Evolutionary conservation across 2,888 invertebrate genomes (phyloP).

Genomic region (Octonoba sinensis): DNA sequence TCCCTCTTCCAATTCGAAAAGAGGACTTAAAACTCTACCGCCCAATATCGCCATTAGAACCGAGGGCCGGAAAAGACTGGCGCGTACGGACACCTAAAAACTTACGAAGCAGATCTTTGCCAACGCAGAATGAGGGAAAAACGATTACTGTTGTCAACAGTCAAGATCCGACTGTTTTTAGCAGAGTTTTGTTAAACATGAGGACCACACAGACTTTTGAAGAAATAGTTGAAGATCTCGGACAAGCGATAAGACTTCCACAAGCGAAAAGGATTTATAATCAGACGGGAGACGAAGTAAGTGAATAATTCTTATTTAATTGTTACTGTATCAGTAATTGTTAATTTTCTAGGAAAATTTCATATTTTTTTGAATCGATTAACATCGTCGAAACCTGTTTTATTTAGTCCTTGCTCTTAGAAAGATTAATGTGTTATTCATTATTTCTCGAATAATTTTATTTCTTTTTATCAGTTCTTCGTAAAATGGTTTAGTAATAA

Average conservation of each 20-base stretch:
- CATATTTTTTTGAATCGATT: no score
- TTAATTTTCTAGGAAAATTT: no score
- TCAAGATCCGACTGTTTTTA: slow-evolving; percentile 91
- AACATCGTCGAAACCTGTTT: no score
- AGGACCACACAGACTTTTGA: slow-evolving; percentile 94
- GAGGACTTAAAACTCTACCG: slow-evolving; percentile 67
- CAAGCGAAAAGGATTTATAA: slow-evolving; percentile 93
- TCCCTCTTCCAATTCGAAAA: slow-evolving; percentile 54
- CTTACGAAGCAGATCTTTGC: slow-evolving; percentile 73
- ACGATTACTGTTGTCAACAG: slow-evolving; percentile 95
- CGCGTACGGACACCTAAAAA: slow-evolving; percentile 53
- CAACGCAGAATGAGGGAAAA: slow-evolving; percentile 80
- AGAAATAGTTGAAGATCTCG: slow-evolving; percentile 92
- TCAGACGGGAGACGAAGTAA: slow-evolving; percentile 89
- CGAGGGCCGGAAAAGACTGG: slow-evolving; percentile 29
- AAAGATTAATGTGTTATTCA: no score
- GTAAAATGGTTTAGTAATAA: no score
- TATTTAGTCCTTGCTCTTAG: no score
- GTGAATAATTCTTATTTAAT: background rate
- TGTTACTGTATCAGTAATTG: no score
- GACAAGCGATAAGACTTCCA: slow-evolving; percentile 91
- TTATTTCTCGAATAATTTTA: no score
- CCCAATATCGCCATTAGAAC: slow-evolving; percentile 61
- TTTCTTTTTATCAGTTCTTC: no score
- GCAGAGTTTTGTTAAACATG: slow-evolving; percentile 90